Evolutionary conservation across 2,797 vertebrate genomes (phyloP).

Genomic region (Periparus ater): DNA sequence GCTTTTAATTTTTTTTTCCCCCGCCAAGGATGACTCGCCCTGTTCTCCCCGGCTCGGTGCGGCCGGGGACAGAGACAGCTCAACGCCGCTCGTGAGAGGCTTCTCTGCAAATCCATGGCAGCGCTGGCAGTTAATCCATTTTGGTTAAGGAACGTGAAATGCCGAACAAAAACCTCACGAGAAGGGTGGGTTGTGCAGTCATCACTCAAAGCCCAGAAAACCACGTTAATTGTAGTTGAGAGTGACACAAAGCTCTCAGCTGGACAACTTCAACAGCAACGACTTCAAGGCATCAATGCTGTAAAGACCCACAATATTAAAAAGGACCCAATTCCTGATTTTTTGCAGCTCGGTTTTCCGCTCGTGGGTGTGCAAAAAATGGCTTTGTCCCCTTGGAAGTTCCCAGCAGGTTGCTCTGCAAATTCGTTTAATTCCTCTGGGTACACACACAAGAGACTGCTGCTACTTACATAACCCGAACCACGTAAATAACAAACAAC

Average conservation of each 20-base stretch:
- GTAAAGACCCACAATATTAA: not conserved
- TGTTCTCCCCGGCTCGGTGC: not conserved
- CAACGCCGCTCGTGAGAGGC: accelerated
- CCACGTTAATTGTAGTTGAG: not conserved
- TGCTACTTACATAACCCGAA: not conserved
- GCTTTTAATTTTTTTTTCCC: not conserved
- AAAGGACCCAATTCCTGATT: not conserved
- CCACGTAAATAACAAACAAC: not conserved
- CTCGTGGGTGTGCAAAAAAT: not conserved
- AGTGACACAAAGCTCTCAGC: not conserved
- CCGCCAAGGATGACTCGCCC: not conserved
- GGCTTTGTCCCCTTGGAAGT: not conserved
- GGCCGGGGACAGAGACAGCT: not conserved
- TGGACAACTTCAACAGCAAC: not conserved
- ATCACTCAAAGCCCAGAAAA: not conserved
- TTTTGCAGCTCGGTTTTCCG: accelerated
- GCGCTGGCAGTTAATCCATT: not conserved
- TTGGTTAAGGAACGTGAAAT: not conserved
- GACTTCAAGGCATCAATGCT: accelerated
- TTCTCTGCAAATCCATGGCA: not conserved
- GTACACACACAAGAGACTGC: not conserved
- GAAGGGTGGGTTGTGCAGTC: not conserved
- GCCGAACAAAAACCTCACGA: not conserved
- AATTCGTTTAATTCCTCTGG: not conserved
- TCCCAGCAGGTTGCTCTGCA: not conserved